Evolutionary conservation across 1,140 invertebrate genomes (phyloP), one percentile per base, ranked within the genome.

Genomic region (Liolophura sinensis): DNA sequence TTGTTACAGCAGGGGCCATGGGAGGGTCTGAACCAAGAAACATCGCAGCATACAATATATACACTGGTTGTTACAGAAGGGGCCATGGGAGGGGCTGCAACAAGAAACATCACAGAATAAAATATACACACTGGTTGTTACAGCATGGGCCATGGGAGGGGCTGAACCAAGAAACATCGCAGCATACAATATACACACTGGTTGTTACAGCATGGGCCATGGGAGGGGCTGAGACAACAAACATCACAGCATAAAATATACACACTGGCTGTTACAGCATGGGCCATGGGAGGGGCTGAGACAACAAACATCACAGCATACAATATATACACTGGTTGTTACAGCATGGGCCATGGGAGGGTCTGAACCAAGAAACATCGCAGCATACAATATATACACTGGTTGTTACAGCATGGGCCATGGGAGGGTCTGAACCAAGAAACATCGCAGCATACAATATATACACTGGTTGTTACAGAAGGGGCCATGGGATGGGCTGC

Each of bases 81-180:
- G 95, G 22, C 97, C 97, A 89, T 98, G 92, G 65, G 95, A 96
- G 0, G 97, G 96, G 83, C 95, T 96, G 86, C 52, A 87, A 75
- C 71, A 48, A 67, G 24, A 70, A 55, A 70, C 51, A 67, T n/a
- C n/a, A n/a, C n/a, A n/a, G n/a, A n/a, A n/a, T n/a, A n/a, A n/a
- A n/a, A n/a, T n/a, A n/a, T n/a, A n/a, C n/a, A n/a, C n/a, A n/a
- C n/a, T n/a, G n/a, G 0, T 72, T 88, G 67, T 91, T 89, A 79
- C 97, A 99, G 82, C 97, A 99, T 40, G 96, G 95, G 22, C 97
- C 97, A 89, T 98, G 92, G 65, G 95, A 96, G 0, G 97, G 96
- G 83, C 95, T 96, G 86, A 54, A 87, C 74, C 71, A 48, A 67
- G 24, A 70, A 55, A 70, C 51, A 67, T n/a, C n/a, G n/a, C n/a